A percentile compares a stretch with the other conserved stretches of the same genome.
Conservation (phyloP, 2,888 invertebrate genomes). For the Linnaemya tessellans region DNA sequence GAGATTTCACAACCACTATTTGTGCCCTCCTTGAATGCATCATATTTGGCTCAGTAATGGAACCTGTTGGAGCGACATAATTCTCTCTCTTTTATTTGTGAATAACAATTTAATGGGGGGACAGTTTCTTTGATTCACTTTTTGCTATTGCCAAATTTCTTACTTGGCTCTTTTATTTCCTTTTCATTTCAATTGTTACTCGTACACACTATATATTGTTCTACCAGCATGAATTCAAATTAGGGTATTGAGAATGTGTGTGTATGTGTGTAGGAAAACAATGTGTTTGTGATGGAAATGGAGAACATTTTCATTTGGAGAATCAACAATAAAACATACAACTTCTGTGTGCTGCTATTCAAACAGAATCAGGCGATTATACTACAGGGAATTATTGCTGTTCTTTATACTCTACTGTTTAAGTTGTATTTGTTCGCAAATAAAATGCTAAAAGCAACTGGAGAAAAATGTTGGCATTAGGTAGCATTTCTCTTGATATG, state of each 20-base stretch:
- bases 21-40: too few species aligned
- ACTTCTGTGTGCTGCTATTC: background rate
- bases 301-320: conserved; percentile 1
- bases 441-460: background rate
- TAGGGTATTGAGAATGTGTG: background rate
- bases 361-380: conserved; percentile 23
- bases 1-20: too few species aligned
- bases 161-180: background rate
- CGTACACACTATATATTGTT: too few species aligned
- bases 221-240: background rate
- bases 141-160: background rate
- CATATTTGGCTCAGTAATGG: too few species aligned
- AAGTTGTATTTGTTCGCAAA: background rate
- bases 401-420: background rate
- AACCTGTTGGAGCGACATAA: background rate
- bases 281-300: conserved; percentile 13
- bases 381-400: conserved; percentile 33
- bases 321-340: conserved; percentile 24
- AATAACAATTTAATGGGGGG: background rate
- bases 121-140: background rate
- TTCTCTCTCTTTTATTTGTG: background rate
- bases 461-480: background rate
- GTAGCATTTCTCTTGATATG: background rate
- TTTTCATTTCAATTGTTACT: background rate
- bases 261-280: background rate